phyloP scores from a whole-genome alignment of 1,140 invertebrate genomes.

The Drosophila mayri region DNA sequence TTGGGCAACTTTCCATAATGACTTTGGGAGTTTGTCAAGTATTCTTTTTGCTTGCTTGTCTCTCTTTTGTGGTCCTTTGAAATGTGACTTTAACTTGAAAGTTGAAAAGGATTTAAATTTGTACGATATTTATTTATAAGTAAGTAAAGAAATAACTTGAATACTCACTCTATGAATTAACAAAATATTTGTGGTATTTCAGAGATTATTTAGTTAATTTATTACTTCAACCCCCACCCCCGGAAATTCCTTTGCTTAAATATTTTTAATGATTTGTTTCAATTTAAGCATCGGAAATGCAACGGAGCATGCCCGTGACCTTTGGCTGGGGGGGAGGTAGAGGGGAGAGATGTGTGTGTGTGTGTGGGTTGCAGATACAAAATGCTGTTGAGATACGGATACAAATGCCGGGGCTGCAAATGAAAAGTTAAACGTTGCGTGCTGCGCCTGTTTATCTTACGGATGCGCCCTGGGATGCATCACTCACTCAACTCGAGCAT shows the following conservation, averaged over 20 bases:
- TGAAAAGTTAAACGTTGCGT: conserved; percentile 83
- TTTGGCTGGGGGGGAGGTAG: conserved; percentile 56
- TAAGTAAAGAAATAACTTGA: conserved; percentile 1
- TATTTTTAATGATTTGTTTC: conserved; percentile 60
- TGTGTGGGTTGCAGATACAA: conserved; percentile 12
- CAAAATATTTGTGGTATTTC: conserved; percentile 26
- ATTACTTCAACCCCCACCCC: conserved; percentile 3
- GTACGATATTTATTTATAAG: too few relatives aligned
- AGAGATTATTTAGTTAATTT: conserved; percentile 31
- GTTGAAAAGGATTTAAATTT: too few relatives aligned
- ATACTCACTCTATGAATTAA: background rate
- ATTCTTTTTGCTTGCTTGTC: background rate
- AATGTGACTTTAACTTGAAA: background rate
- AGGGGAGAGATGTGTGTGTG: background rate
- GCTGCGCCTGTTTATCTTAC: conserved; percentile 81
- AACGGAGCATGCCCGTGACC: conserved; percentile 72
- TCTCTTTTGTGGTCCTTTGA: background rate
- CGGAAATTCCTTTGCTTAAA: conserved; percentile 34
- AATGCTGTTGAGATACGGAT: conserved; percentile 42
- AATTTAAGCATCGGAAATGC: conserved; percentile 53
- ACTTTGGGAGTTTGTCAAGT: conserved; percentile 12
- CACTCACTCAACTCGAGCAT: conserved; percentile 82
- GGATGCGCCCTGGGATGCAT: conserved; percentile 82
- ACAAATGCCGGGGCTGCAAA: conserved; percentile 63
- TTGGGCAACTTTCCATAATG: conserved; percentile 22